These are phyloP conservation scores for Tetrapedia diversipes DNA, from an alignment of 2,888 invertebrate species.

Conservation along the genomic window DNA sequence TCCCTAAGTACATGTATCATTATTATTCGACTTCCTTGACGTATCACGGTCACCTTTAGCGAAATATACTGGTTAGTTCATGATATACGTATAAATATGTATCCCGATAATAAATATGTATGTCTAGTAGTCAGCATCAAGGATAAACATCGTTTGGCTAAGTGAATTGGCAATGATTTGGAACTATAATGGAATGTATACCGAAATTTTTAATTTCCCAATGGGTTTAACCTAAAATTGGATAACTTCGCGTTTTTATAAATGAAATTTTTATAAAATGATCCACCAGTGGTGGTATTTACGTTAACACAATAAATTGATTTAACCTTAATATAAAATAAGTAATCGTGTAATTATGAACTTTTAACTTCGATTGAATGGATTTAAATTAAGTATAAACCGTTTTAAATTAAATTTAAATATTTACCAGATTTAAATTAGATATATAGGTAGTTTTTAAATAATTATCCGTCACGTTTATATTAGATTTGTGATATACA, in stretches of 20 bases:
- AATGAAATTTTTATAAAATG: neutral
- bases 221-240: neutral
- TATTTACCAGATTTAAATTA: no score
- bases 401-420: no score
- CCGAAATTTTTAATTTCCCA: neutral
- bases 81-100: conserved; percentile 2
- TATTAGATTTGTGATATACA: no score
- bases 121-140: neutral
- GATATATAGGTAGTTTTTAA: no score
- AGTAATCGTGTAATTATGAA: no score
- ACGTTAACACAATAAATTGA: no score
- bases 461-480: no score
- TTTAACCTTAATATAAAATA: no score
- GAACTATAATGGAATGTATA: neutral
- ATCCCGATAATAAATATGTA: conserved; percentile 17
- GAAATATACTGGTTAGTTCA: neutral
- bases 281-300: no score
- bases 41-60: conserved; percentile 8
- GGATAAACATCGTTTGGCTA: neutral
- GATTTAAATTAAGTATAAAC: no score
- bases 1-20: no score
- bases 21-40: neutral
- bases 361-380: no score
- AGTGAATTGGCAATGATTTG: conserved; percentile 2
- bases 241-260: neutral